Conservation (phyloP, 2,113 vertebrate genomes). For the Toxotes jaculatrix region DNA sequence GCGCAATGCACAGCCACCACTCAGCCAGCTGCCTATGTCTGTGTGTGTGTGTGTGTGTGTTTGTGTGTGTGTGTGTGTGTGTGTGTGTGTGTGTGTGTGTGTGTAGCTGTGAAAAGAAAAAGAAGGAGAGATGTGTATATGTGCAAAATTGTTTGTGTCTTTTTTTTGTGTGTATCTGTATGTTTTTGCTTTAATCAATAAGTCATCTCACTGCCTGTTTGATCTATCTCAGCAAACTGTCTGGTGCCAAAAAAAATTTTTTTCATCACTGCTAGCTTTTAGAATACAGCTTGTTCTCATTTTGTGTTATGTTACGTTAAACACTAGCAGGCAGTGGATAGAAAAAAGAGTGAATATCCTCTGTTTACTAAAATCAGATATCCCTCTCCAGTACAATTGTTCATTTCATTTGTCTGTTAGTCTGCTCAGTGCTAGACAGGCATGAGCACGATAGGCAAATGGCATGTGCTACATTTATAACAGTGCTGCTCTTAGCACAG, state of each 20-base stretch:
- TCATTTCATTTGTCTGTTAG: not conserved
- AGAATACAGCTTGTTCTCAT: conserved; percentile 3
- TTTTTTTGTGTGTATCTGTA: not conserved
- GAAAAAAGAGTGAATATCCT: not conserved
- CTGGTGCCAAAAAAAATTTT: conserved; percentile 14
- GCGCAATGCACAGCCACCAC: conserved; percentile 10
- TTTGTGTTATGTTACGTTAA: conserved; percentile 13
- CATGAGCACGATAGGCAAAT: not conserved
- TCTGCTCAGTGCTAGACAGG: not conserved
- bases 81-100: conserved; percentile 42
- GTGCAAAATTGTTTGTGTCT: not conserved
- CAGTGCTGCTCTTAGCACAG: too few species aligned
- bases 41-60: conserved; percentile 20
- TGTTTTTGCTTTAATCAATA: conserved; percentile 11
- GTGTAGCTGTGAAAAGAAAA: conserved; percentile 16
- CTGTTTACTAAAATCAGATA: not conserved
- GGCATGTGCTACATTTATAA: too few species aligned
- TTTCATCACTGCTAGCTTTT: conserved; percentile 7
- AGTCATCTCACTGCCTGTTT: conserved; percentile 10
- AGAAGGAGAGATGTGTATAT: conserved; percentile 5
- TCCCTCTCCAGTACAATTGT: not conserved
- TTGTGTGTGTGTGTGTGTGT: conserved; percentile 27
- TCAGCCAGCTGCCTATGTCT: conserved; percentile 9
- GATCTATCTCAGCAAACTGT: conserved; percentile 7
- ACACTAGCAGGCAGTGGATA: not conserved